A percentile compares a stretch with the other conserved stretches of the same genome.
These are phyloP conservation scores for Drosophila stalkeri DNA, from an alignment of 2,888 invertebrate genomes.

Conservation along the genomic window DNA sequence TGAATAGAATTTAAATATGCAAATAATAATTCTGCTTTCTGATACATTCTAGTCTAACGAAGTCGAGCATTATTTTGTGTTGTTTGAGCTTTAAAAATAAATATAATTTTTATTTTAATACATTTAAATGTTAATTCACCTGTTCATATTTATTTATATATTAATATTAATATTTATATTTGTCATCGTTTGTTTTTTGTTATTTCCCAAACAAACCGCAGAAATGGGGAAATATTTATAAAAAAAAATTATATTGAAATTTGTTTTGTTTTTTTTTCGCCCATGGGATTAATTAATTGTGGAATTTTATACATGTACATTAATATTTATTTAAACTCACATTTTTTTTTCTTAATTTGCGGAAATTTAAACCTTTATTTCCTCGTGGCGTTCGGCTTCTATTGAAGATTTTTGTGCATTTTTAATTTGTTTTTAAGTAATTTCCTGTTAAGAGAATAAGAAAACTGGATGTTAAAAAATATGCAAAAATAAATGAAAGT, in stretches of 20 bases:
- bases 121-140: not conserved
- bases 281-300: constrained; percentile 26
- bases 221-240: not conserved
- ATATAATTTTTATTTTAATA: not conserved
- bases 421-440: constrained; percentile 74
- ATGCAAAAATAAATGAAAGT: constrained; percentile 58
- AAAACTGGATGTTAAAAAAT: constrained; percentile 57
- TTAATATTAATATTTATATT: not conserved
- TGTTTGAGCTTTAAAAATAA: not conserved
- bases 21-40: not conserved
- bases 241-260: too few relatives aligned
- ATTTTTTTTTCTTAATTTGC: constrained; percentile 31
- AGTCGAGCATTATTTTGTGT: not conserved
- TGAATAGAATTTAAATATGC: not conserved
- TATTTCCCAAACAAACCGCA: not conserved
- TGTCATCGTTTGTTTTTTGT: not conserved
- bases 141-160: not conserved
- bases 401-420: constrained; percentile 63
- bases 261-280: not conserved
- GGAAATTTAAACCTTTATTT: constrained; percentile 23
- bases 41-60: too few relatives aligned
- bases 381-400: constrained; percentile 21
- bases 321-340: constrained; percentile 66
- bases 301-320: constrained; percentile 37
- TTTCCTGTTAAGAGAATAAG: constrained; percentile 62